Evolutionary conservation across 2,113 vertebrate species (phyloP), one percentile per base, ranked within the genome.

Genomic region (Sarotherodon lohbergeri): DNA sequence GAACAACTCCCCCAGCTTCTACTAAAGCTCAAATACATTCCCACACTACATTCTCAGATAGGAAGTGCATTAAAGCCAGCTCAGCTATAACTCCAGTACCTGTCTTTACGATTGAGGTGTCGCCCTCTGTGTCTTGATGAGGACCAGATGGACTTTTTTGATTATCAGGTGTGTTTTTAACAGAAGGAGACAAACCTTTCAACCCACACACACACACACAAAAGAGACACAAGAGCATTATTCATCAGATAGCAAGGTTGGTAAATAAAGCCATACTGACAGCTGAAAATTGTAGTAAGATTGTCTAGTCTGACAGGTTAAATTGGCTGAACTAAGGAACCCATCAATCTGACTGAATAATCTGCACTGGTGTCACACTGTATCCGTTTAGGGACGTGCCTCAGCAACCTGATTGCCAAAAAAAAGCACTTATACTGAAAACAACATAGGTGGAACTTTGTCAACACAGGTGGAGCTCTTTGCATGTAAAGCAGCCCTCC

Each of bases 131-230:
- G 56, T 73, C 88, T 79, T 89, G 59, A 84, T 34, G 27, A 43
- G 66, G 68, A 91, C 11, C 84, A 61, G 90, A 71, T 68, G 80
- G 52, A 55, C 36, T 61, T 66, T 93, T 88, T 84, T 83, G 86
- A 86, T 83, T 82, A 56, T 84, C 88, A 52, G 57, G 32, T 80
- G 36, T 6, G 68, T 86, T 89, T 90, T 84, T 83, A 85, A 89
- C 41, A 68, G 83, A 83, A 76, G 86, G 48, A 83, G 86, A 57
- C 80, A 90, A 92, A 83, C 89, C 93, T 95, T 94, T 90, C 71
- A 81, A 85, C 32, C 36, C 73, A 68, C 46, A 68, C 13, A 85
- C 46, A 76, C 36, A 63, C 8, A 54, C 9, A n/a, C 57, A 59
- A 63, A 12, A 86, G 32, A 86, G 13, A 91, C 27, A 52, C n/a